Evolutionary conservation across 2,797 vertebrate genomes (phyloP).

Genomic region (Arremon aurantiirostris): DNA sequence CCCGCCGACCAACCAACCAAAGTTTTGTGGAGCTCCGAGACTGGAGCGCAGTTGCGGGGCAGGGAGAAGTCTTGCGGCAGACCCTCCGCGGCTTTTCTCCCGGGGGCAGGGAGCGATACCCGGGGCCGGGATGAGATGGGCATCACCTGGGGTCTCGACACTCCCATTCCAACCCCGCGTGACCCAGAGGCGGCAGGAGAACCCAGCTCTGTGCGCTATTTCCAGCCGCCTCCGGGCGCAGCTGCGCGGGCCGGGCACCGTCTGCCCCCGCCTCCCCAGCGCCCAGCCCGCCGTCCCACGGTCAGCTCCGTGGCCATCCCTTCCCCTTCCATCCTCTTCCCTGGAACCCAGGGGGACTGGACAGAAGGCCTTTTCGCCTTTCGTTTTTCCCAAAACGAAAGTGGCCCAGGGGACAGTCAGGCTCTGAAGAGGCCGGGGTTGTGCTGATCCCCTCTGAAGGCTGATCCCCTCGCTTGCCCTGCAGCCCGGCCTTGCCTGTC

Average conservation of each 20-base stretch:
- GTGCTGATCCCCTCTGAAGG: background rate
- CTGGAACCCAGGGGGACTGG: background rate
- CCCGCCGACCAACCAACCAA: background rate
- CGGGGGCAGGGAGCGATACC: fast-evolving
- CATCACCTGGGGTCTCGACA: background rate
- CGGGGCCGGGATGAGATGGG: background rate
- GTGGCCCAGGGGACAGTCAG: background rate
- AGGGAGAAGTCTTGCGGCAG: background rate
- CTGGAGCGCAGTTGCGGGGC: fast-evolving
- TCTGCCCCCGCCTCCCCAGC: background rate
- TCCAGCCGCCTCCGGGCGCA: background rate
- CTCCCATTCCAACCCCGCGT: background rate
- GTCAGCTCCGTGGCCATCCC: no score
- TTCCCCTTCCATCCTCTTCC: background rate
- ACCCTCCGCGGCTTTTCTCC: background rate
- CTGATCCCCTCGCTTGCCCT: fast-evolving
- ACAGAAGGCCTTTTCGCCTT: background rate
- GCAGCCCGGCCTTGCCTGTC: background rate
- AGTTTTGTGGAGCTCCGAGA: background rate
- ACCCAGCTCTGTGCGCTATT: background rate
- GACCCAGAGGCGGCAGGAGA: background rate
- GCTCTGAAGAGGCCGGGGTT: background rate
- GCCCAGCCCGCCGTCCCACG: background rate
- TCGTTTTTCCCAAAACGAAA: background rate
- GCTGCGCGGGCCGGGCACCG: background rate